Percentiles rank a stretch among this genome's conserved stretches.
Evolutionary conservation across 1,140 invertebrate species (phyloP).

Genomic region (Eulimnadia texana): DNA sequence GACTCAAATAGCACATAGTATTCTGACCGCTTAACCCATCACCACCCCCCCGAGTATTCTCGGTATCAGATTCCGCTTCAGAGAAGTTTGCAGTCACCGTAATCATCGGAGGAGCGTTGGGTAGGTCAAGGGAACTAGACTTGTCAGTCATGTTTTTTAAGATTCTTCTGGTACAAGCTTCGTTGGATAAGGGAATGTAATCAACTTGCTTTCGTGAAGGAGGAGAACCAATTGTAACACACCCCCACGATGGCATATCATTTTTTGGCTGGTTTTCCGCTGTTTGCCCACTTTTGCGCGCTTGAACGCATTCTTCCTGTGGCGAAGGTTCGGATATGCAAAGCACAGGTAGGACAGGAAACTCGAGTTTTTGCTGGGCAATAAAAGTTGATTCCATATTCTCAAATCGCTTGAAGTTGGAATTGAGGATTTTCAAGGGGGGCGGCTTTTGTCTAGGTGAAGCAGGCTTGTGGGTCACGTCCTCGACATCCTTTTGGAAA

Average conservation of each 20-base stretch:
- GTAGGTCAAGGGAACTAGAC: slow-evolving; percentile 44
- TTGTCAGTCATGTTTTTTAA: slow-evolving; percentile 35
- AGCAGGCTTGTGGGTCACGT: slow-evolving; percentile 10
- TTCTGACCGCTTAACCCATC: slow-evolving; percentile 16
- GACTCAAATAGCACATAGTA: slow-evolving; percentile 52
- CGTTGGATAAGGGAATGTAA: background rate
- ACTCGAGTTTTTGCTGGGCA: background rate
- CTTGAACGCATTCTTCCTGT: background rate
- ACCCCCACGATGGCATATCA: slow-evolving; percentile 1
- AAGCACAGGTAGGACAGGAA: slow-evolving; percentile 15
- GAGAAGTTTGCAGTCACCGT: slow-evolving; percentile 56
- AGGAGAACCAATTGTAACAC: slow-evolving; percentile 14
- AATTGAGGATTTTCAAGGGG: slow-evolving; percentile 20
- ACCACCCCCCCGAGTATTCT: slow-evolving; percentile 26
- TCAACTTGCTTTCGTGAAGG: slow-evolving; percentile 4
- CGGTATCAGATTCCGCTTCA: slow-evolving; percentile 53
- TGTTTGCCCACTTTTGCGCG: background rate
- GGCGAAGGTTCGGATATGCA: slow-evolving; percentile 1
- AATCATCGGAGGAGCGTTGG: slow-evolving; percentile 48
- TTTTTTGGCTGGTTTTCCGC: background rate
- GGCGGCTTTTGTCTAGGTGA: slow-evolving; percentile 23
- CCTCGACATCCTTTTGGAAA: background rate
- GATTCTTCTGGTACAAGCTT: background rate
- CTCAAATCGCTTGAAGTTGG: slow-evolving; percentile 19
- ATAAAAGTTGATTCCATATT: background rate